phyloP scores from a whole-genome alignment of 2,888 invertebrate species.

The Agrotis ipsilon region DNA sequence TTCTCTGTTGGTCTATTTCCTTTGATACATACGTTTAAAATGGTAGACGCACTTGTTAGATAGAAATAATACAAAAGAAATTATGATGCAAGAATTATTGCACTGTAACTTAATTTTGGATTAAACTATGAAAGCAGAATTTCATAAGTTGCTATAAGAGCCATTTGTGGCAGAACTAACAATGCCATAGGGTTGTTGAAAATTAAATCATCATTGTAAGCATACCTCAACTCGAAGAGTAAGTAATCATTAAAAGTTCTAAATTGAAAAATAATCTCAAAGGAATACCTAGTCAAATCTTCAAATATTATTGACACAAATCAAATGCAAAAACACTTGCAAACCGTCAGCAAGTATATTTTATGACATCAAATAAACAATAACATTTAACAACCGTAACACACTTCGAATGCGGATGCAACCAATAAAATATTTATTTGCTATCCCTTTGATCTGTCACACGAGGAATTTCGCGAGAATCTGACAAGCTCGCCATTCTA shows the following conservation, averaged over 20 bases:
- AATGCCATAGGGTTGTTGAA: no score
- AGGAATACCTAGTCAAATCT: not conserved
- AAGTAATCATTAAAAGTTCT: no score
- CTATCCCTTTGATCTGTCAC: constrained; percentile 59
- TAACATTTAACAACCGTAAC: constrained; percentile 29
- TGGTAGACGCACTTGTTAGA: not conserved
- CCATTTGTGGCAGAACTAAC: no score
- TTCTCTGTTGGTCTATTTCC: constrained; percentile 82
- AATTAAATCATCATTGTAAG: no score
- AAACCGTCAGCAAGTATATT: constrained; percentile 5
- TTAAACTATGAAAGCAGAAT: no score
- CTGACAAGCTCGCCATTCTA: constrained; percentile 36
- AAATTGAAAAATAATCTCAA: not conserved
- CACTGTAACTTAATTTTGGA: no score
- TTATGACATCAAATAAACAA: constrained; percentile 16
- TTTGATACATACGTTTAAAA: constrained; percentile 53
- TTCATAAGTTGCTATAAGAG: no score
- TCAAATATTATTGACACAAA: not conserved
- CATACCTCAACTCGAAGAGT: no score
- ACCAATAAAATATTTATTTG: constrained; percentile 44
- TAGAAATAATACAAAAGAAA: no score
- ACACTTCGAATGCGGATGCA: constrained; percentile 42
- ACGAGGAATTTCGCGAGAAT: constrained; percentile 45
- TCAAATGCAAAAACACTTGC: not conserved
- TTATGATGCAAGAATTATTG: no score